Percentiles rank a stretch among this genome's conserved stretches.
phyloP scores from a whole-genome alignment of 2,113 vertebrate species.

The Scophthalmus maximus region DNA sequence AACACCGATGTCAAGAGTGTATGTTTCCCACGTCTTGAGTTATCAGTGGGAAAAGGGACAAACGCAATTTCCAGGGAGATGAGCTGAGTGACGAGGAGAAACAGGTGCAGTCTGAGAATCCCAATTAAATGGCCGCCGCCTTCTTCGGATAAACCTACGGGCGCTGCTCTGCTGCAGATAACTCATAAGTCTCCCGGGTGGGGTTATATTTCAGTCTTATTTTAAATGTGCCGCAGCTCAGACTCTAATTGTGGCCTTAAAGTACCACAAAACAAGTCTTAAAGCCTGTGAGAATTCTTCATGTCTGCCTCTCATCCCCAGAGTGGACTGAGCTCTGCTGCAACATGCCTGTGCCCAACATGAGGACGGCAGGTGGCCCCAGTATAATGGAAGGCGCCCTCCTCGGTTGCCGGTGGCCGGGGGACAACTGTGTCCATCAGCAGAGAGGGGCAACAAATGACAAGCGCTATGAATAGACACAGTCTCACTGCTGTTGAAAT shows the following conservation, averaged over 20 bases:
- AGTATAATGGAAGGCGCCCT: conserved; percentile 49
- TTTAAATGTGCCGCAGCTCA: conserved; percentile 20
- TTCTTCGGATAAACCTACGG: conserved; percentile 28
- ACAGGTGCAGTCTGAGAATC: conserved; percentile 72
- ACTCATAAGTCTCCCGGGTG: conserved; percentile 17
- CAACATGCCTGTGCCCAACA: conserved; percentile 55
- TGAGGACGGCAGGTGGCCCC: conserved; percentile 75
- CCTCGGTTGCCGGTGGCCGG: conserved; percentile 47
- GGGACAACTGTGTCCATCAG: conserved; percentile 80
- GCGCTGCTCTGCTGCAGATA: conserved; percentile 10
- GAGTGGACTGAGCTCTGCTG: conserved; percentile 33
- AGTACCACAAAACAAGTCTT: conserved; percentile 23
- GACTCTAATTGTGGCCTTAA: conserved; percentile 30
- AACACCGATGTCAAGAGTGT: conserved; percentile 37
- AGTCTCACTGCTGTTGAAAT: conserved; percentile 12
- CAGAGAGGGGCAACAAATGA: conserved; percentile 59
- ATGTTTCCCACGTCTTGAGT: conserved; percentile 46
- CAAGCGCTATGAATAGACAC: conserved; percentile 55
- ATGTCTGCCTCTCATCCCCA: conserved; percentile 29
- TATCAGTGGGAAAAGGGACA: conserved; percentile 48
- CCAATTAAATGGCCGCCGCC: conserved; percentile 37
- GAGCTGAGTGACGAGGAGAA: conserved; percentile 54
- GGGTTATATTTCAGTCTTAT: conserved; percentile 23
- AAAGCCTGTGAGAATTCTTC: conserved; percentile 24
- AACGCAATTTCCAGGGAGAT: conserved; percentile 21